phyloP scores from a whole-genome alignment of 2,888 invertebrate species.

The Gari tellinella region DNA sequence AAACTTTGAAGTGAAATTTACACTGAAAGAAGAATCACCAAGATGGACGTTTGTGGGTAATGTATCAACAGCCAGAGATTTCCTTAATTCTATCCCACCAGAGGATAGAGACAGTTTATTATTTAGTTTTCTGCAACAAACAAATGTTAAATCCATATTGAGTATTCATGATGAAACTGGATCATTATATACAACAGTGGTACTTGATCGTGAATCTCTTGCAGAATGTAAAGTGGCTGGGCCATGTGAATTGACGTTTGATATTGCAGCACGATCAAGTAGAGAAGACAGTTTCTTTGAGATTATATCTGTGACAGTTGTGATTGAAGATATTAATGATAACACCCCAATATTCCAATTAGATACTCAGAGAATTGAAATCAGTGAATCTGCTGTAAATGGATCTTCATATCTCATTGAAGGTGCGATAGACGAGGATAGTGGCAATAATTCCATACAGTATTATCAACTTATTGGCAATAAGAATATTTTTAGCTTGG shows the following conservation, averaged over 20 bases:
- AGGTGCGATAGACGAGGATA: conserved; percentile 71
- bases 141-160: conserved; percentile 56
- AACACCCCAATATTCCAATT: conserved; percentile 69
- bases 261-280: conserved; percentile 67
- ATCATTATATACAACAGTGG: conserved; percentile 56
- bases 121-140: conserved; percentile 55
- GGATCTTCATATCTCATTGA: conserved; percentile 59
- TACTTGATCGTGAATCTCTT: conserved; percentile 62
- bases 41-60: conserved; percentile 53
- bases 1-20: conserved; percentile 48
- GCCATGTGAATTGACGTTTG: conserved; percentile 65
- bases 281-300: conserved; percentile 56
- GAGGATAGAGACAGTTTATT: conserved; percentile 41
- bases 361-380: conserved; percentile 56
- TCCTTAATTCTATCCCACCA: conserved; percentile 37
- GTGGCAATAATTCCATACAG: conserved; percentile 72
- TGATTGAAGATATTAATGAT: conserved; percentile 73
- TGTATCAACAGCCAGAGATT: conserved; percentile 50
- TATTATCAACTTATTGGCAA: conserved; percentile 67
- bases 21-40: conserved; percentile 29
- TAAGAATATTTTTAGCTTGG: conserved; percentile 66
- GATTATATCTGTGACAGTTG: conserved; percentile 67
- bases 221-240: conserved; percentile 51
- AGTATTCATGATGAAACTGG: conserved; percentile 57
- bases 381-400: conserved; percentile 66